Evolutionary conservation across 2,888 invertebrate genomes (phyloP).

Genomic region (Lathronympha strigana): DNA sequence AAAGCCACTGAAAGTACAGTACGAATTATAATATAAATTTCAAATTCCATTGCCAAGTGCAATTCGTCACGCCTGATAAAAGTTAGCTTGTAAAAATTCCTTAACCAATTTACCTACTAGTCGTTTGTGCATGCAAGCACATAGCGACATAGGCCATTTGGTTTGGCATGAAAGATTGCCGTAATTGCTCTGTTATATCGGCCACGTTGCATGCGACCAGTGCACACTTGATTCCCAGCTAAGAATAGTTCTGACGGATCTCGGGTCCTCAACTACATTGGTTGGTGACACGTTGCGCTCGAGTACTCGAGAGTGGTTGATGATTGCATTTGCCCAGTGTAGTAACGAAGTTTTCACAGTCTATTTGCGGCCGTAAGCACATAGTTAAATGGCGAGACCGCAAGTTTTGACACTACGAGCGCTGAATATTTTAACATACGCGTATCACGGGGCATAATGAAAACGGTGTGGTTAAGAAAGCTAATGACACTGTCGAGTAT

Average conservation of each 20-base stretch:
- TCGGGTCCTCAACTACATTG: too few species aligned
- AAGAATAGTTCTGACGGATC: too few species aligned
- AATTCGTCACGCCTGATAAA: conserved; percentile 41
- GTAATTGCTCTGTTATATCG: conserved; percentile 34
- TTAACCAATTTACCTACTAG: conserved; percentile 44
- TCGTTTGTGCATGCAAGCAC: not conserved
- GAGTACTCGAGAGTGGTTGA: too few species aligned
- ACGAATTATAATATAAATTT: conserved; percentile 12
- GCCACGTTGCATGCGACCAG: too few species aligned
- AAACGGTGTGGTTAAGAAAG: not conserved
- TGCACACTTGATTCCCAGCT: too few species aligned
- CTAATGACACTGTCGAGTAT: too few species aligned
- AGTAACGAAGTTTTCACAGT: conserved; percentile 63
- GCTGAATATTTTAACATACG: conserved; percentile 1
- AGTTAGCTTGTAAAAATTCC: conserved; percentile 45
- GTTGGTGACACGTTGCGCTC: too few species aligned
- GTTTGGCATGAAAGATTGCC: conserved; percentile 44
- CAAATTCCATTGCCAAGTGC: conserved; percentile 13
- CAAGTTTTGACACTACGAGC: conserved; percentile 34
- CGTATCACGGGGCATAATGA: not conserved
- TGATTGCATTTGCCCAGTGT: conserved; percentile 42
- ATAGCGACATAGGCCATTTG: not conserved
- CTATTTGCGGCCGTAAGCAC: conserved; percentile 62
- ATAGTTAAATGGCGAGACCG: conserved; percentile 27
- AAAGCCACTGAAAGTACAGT: not conserved